Percentiles rank a stretch among this genome's conserved stretches.
Conservation (phyloP, 2,113 vertebrate species). For the Macaca nemestrina region DNA sequence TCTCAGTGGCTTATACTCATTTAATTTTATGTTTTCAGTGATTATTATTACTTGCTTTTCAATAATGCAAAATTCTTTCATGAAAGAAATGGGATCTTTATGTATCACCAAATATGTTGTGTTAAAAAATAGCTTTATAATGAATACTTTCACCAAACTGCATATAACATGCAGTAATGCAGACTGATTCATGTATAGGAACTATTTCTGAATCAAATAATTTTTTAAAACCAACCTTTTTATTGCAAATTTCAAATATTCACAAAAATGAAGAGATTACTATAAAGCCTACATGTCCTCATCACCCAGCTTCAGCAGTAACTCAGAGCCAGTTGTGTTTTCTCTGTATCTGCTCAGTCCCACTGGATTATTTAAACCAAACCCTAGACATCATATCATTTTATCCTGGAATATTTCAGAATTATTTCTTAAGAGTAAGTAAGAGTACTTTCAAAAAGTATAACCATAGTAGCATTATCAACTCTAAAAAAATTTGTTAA, state of each 20-base stretch:
- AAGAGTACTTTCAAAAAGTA: not conserved
- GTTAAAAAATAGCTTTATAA: not conserved
- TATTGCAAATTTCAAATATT: not conserved
- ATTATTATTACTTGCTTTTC: not conserved
- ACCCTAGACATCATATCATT: not conserved
- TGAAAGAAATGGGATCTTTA: not conserved
- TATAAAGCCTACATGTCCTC: not conserved
- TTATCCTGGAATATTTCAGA: not conserved
- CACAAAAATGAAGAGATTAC: not conserved
- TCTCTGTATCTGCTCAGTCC: accelerated
- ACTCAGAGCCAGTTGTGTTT: not conserved
- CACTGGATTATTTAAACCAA: not conserved
- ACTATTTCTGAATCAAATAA: not conserved
- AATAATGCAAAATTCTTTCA: not conserved
- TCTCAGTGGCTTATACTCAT: not conserved
- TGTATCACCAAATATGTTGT: not conserved
- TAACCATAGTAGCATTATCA: no score
- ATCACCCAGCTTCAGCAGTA: not conserved
- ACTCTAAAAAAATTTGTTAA: not conserved
- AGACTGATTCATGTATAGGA: not conserved
- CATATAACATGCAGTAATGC: not conserved
- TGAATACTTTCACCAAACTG: not conserved
- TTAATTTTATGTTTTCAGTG: not conserved
- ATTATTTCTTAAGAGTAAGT: not conserved
- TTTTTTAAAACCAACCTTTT: not conserved